Conservation (phyloP, 2,113 vertebrate genomes). For the Sporophila hypoxantha region DNA sequence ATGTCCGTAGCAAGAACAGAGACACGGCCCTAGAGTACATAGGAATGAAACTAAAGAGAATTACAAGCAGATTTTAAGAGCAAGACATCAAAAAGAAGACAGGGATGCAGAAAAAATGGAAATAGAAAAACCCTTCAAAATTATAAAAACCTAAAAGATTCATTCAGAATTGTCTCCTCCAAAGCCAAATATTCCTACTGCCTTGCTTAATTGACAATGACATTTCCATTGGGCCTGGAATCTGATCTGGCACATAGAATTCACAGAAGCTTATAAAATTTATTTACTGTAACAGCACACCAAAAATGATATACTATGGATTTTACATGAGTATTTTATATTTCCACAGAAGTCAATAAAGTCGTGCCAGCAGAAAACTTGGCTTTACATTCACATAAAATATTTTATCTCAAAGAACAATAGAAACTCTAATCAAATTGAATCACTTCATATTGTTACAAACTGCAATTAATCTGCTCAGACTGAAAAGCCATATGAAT, state of each 20-base stretch:
- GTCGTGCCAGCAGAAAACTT: not conserved
- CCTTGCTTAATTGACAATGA: not conserved
- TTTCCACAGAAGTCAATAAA: not conserved
- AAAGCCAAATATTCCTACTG: not conserved
- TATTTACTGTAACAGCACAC: not conserved
- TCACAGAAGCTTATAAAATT: not conserved
- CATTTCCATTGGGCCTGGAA: not conserved
- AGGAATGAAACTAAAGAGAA: not conserved
- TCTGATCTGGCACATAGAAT: not conserved
- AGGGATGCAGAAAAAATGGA: not conserved
- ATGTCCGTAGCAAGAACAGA: not conserved
- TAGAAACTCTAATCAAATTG: not conserved
- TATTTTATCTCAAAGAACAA: not conserved
- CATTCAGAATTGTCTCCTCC: not conserved
- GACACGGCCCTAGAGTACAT: not conserved
- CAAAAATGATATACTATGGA: not conserved
- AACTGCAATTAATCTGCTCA: conserved; percentile 10
- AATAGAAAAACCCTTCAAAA: not conserved
- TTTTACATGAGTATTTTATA: not conserved
- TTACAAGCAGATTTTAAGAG: not conserved
- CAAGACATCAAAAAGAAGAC: not conserved
- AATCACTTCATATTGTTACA: not conserved
- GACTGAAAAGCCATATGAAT: not conserved
- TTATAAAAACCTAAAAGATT: not conserved
- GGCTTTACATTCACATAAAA: not conserved